phyloP scores from a whole-genome alignment of 2,113 vertebrate species.

The Nyctibius bracteatus region DNA sequence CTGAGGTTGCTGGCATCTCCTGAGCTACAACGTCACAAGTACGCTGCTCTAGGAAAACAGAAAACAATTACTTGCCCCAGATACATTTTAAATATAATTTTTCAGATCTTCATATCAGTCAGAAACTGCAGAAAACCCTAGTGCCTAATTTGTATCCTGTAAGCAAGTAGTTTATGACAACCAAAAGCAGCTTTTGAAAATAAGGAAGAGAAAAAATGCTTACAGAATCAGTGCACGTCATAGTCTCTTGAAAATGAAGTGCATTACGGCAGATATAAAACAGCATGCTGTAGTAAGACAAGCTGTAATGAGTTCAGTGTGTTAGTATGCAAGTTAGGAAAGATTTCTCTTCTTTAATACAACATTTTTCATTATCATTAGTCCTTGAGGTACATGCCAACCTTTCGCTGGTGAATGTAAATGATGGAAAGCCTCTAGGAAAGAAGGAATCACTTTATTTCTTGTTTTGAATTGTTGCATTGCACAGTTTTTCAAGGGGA shows the following conservation, averaged over 20 bases:
- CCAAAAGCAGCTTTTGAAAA: slow-evolving; percentile 35
- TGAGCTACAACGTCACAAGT: neutral
- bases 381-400: slow-evolving; percentile 47
- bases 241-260: slow-evolving; percentile 49
- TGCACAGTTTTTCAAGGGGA: neutral
- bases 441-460: neutral
- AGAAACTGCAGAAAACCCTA: slow-evolving; percentile 24
- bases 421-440: slow-evolving; percentile 35
- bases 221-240: slow-evolving; percentile 29
- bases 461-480: neutral
- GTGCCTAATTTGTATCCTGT: slow-evolving; percentile 21
- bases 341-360: slow-evolving; percentile 47
- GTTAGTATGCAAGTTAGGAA: slow-evolving; percentile 61
- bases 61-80: slow-evolving; percentile 21
- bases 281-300: slow-evolving; percentile 34
- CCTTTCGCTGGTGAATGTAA: slow-evolving; percentile 15
- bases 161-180: slow-evolving; percentile 29
- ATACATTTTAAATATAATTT: slow-evolving; percentile 20
- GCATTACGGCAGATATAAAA: slow-evolving; percentile 14
- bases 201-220: neutral
- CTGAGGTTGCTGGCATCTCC: neutral
- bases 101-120: neutral
- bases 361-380: slow-evolving; percentile 66
- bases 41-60: neutral
- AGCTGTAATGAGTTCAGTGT: slow-evolving; percentile 51